A percentile compares a stretch with the other conserved stretches of the same genome.
Conservation (phyloP, 2,888 invertebrate species). For the Ganaspis brasiliensis region DNA sequence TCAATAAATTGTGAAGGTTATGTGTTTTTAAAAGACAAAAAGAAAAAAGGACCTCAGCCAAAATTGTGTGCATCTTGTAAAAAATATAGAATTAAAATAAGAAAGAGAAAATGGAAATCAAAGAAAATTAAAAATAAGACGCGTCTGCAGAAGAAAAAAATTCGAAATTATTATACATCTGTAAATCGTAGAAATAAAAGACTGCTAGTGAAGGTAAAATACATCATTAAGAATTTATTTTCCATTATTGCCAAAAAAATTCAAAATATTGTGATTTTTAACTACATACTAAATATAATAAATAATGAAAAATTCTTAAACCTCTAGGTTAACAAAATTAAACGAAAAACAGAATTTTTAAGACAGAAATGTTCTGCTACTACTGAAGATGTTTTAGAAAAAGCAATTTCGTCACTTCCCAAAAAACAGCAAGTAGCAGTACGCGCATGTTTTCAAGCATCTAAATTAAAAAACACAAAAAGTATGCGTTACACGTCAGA, state of each 20-base stretch:
- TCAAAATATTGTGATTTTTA: too few species aligned
- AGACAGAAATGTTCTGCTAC: not conserved
- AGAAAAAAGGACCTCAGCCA: too few species aligned
- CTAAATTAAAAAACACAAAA: constrained; percentile 34
- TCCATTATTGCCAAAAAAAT: too few species aligned
- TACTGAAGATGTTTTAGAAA: not conserved
- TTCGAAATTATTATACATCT: too few species aligned
- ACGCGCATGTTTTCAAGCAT: constrained; percentile 37
- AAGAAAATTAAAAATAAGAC: too few species aligned
- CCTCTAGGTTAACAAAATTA: not conserved
- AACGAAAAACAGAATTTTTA: not conserved
- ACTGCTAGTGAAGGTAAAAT: too few species aligned
- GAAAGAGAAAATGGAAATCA: too few species aligned
- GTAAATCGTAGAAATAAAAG: too few species aligned
- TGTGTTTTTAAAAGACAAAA: not conserved
- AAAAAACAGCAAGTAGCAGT: constrained; percentile 29
- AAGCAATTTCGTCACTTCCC: not conserved
- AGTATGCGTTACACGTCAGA: constrained; percentile 44
- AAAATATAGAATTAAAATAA: too few species aligned
- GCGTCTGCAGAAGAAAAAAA: too few species aligned
- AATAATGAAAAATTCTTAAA: not conserved
- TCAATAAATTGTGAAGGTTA: not conserved
- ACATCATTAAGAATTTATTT: too few species aligned
- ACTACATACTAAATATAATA: not conserved
- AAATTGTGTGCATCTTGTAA: too few species aligned